phyloP scores from a whole-genome alignment of 2,797 vertebrate genomes.

The Aldrovandia affinis region DNA sequence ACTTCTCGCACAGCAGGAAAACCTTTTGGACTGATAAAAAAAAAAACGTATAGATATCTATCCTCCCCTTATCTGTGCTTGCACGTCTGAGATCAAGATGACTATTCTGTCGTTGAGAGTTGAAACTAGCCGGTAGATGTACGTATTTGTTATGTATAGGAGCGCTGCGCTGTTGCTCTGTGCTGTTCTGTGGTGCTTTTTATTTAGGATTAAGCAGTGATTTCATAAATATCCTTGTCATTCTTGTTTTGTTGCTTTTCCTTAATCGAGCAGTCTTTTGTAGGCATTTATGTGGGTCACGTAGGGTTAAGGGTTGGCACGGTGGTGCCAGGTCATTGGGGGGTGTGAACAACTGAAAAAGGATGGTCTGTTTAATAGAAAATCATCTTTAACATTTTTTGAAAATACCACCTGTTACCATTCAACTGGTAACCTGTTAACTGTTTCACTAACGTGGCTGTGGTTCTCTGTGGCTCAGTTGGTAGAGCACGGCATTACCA shows the following conservation, averaged over 20 bases:
- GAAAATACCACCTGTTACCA: too few species aligned
- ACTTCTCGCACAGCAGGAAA: not conserved
- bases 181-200: not conserved
- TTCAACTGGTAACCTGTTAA: too few species aligned
- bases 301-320: not conserved
- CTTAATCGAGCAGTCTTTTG: not conserved
- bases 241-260: not conserved
- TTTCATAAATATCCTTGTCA: not conserved
- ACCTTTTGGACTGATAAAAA: not conserved
- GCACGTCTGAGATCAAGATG: not conserved
- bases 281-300: too few species aligned
- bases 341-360: not conserved
- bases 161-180: not conserved
- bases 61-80: not conserved
- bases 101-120: too few species aligned
- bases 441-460: too few species aligned
- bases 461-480: too few species aligned
- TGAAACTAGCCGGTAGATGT: too few species aligned
- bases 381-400: too few species aligned
- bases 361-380: not conserved
- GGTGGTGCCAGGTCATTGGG: not conserved
- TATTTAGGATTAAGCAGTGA: not conserved
- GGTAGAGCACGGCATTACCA: too few species aligned
- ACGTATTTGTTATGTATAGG: too few species aligned
- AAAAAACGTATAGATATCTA: not conserved